Evolutionary conservation across 2,888 invertebrate genomes (phyloP), one percentile per base, ranked within the genome.

Genomic region (Diabrotica balteata): DNA sequence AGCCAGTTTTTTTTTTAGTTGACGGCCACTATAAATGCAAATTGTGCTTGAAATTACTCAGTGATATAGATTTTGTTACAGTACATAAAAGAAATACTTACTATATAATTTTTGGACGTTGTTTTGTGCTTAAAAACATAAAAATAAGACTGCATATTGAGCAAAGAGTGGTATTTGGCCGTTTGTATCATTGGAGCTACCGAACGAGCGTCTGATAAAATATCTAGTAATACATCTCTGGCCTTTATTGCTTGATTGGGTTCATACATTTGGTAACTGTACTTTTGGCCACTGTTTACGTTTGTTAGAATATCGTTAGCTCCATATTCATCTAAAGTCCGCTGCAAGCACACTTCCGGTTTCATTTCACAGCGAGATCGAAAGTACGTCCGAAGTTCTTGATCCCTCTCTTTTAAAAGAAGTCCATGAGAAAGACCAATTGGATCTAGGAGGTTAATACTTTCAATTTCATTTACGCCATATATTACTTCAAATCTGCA

Each of bases 61-160:
- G 32, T 32, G 3, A 32, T 32, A 32, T 32, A 32, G 4, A 32
- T 32, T 32, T 32, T 32, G 4, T 2, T 32, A 32, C 4, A 32
- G 32, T 32, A 32, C 32, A 60, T 54, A 43, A 32, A 43, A 59
- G n/a, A 11, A 43, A 59, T 71, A 88, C 91, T 90, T 85, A 94
- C 94, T 55, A 92, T 90, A 82, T 91, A 91, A 72, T 93, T 91
- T 69, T 92, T 92, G 77, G 92, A 90, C 72, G 90, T 87, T 67
- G 93, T 94, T 75, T 92, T 93, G 81, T 97, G 95, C 7, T 92
- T 90, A 79, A 95, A 95, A 43, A 95, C 93, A 80, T 95, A 96
- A 87, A 96, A 93, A 83, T 92, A 95, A 63, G 93, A 93, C 79
- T 91, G 90, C 1, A 89, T 87, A 84, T 93, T 93, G 43, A 91